A percentile compares a stretch with the other conserved stretches of the same genome.
Evolutionary conservation across 1,140 invertebrate genomes (phyloP).

Genomic region (Magallana ariakensis): DNA sequence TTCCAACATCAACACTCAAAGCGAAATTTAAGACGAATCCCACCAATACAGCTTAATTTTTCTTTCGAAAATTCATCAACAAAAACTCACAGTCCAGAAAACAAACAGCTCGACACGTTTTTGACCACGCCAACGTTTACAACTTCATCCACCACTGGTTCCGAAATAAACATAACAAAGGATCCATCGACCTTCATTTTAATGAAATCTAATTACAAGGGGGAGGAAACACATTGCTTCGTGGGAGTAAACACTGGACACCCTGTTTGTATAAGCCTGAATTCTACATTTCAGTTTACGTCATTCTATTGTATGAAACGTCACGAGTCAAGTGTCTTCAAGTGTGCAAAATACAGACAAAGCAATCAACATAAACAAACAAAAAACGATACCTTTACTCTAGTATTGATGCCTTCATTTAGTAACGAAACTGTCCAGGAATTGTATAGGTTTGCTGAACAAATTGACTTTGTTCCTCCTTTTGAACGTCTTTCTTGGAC

Average conservation of each 20-base stretch:
- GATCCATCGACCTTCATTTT: neutral
- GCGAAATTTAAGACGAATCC: neutral
- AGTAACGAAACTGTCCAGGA: neutral
- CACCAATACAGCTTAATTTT: neutral
- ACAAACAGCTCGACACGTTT: neutral
- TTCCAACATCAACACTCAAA: neutral
- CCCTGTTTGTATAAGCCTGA: neutral
- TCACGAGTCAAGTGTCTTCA: neutral
- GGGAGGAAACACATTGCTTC: neutral
- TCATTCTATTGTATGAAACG: neutral
- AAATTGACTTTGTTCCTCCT: neutral
- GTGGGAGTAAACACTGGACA: neutral
- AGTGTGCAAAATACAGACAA: neutral
- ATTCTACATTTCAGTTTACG: neutral
- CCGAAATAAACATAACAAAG: neutral
- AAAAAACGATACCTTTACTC: neutral
- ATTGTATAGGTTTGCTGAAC: neutral
- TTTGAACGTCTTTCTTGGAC: neutral
- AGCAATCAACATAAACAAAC: neutral
- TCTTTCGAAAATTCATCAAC: neutral
- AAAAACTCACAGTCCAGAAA: neutral
- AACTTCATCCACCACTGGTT: neutral
- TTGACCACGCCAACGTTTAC: neutral
- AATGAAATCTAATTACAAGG: neutral
- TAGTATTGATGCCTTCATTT: neutral